phyloP scores from a whole-genome alignment of 2,888 invertebrate genomes.

The Sylvicola cinctus region DNA sequence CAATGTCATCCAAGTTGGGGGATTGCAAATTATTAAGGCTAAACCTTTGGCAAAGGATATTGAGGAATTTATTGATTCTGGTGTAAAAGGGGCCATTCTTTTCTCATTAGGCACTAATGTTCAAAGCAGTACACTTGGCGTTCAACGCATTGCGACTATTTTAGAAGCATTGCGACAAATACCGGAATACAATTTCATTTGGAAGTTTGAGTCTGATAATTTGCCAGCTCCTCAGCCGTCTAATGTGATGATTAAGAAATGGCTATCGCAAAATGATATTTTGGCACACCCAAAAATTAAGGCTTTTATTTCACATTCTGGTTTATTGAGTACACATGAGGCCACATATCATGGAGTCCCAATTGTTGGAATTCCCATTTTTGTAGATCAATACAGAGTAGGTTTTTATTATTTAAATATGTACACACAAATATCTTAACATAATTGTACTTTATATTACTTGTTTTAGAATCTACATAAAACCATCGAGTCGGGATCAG shows the following conservation, averaged over 20 bases:
- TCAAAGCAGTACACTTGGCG: conserved; percentile 9
- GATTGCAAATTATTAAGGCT: conserved; percentile 17
- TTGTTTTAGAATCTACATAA: conserved; percentile 6
- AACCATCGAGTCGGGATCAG: conserved; percentile 8
- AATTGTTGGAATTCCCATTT: conserved; percentile 16
- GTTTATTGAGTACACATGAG: conserved; percentile 17
- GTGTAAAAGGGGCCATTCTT: conserved; percentile 16
- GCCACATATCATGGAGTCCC: conserved; percentile 17
- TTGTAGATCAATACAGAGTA: conserved; percentile 14
- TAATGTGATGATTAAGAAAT: conserved; percentile 26
- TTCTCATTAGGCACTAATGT: conserved; percentile 19
- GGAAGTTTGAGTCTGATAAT: conserved; percentile 17
- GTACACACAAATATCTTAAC: not conserved
- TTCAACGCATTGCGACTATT: conserved; percentile 10
- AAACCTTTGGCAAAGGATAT: conserved; percentile 12
- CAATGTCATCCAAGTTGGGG: conserved; percentile 20
- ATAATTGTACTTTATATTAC: not conserved
- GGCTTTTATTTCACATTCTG: conserved; percentile 17
- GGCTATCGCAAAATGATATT: conserved; percentile 31
- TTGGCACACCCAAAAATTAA: conserved; percentile 16
- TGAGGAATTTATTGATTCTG: conserved; percentile 13
- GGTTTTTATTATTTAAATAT: not conserved
- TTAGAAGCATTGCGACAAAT: conserved; percentile 14
- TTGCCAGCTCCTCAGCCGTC: conserved; percentile 14
- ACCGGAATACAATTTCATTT: conserved; percentile 18